A percentile compares a stretch with the other conserved stretches of the same genome.
These are phyloP conservation scores for Creontiades dilutus DNA, from an alignment of 2,888 invertebrate species.

Conservation along the genomic window DNA sequence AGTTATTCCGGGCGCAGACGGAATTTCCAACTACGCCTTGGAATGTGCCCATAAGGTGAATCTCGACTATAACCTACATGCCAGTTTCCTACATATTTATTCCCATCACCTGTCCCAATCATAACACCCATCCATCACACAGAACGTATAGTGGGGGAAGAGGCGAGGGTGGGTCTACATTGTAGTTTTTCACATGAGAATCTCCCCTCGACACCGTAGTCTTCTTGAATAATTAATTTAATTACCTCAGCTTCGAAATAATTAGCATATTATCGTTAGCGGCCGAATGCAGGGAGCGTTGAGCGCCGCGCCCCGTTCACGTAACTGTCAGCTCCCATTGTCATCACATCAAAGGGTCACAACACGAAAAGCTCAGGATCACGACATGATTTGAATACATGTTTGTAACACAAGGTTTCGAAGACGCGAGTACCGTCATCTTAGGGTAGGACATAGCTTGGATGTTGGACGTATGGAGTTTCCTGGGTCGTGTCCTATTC, in stretches of 20 bases:
- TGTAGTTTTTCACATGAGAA: not conserved
- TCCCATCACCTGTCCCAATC: not conserved
- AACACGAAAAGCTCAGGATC: not conserved
- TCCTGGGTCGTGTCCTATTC: too few relatives aligned
- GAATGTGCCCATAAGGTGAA: not conserved
- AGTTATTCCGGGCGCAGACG: too few relatives aligned
- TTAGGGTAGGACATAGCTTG: too few relatives aligned
- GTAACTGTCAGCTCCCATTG: constrained; percentile 16
- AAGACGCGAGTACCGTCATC: too few relatives aligned
- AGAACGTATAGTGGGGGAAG: too few relatives aligned
- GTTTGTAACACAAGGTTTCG: too few relatives aligned
- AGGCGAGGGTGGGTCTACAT: too few relatives aligned
- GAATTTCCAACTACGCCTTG: too few relatives aligned
- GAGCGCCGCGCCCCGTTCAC: not conserved
- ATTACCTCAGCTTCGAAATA: constrained; percentile 25
- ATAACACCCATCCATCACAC: not conserved
- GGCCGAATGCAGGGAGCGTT: not conserved
- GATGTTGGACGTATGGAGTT: too few relatives aligned
- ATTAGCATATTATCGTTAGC: constrained; percentile 24
- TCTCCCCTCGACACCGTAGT: constrained; percentile 7
- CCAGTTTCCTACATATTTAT: not conserved
- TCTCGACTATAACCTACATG: not conserved
- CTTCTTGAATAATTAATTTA: constrained; percentile 33
- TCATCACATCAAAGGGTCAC: not conserved
- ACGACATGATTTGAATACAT: not conserved